Conservation (phyloP, 2,888 invertebrate genomes). For the Bombyx huttoni region DNA sequence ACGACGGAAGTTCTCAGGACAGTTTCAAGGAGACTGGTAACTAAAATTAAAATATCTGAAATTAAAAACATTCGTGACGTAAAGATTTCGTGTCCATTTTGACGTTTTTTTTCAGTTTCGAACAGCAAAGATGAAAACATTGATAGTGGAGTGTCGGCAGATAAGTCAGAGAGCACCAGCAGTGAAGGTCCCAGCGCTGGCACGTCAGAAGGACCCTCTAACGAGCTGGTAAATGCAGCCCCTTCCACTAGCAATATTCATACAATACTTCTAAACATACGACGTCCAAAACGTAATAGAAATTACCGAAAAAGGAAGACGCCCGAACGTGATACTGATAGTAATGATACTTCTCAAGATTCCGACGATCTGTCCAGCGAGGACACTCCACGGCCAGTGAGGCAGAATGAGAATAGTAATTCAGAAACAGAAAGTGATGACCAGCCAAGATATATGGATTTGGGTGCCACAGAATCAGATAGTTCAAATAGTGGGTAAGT, state of each 20-base stretch:
- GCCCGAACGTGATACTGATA: slow-evolving; percentile 47
- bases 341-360: slow-evolving; percentile 45
- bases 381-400: slow-evolving; percentile 20
- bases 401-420: slow-evolving; percentile 22
- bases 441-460: slow-evolving; percentile 23
- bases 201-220: slow-evolving; percentile 34
- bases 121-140: slow-evolving; percentile 48
- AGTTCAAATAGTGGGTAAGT: slow-evolving; percentile 37
- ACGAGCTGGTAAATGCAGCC: slow-evolving; percentile 43
- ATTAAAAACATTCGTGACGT: slow-evolving; percentile 22
- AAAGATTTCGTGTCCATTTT: slow-evolving; percentile 27
- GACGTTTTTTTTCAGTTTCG: slow-evolving; percentile 26
- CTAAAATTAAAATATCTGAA: slow-evolving; percentile 6
- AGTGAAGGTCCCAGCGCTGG: slow-evolving; percentile 41
- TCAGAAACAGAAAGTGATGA: slow-evolving; percentile 37
- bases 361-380: slow-evolving; percentile 52
- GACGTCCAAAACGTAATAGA: slow-evolving; percentile 35
- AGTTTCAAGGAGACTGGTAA: slow-evolving; percentile 48
- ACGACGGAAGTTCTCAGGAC: slow-evolving; percentile 61
- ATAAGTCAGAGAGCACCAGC: slow-evolving; percentile 61
- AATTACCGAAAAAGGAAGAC: slow-evolving; percentile 57
- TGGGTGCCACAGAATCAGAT: slow-evolving; percentile 23
- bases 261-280: slow-evolving; percentile 43
- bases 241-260: slow-evolving; percentile 50
- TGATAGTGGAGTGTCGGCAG: slow-evolving; percentile 59